Conservation (phyloP, 2,113 vertebrate species). For the Psilopsiagon aymara region DNA sequence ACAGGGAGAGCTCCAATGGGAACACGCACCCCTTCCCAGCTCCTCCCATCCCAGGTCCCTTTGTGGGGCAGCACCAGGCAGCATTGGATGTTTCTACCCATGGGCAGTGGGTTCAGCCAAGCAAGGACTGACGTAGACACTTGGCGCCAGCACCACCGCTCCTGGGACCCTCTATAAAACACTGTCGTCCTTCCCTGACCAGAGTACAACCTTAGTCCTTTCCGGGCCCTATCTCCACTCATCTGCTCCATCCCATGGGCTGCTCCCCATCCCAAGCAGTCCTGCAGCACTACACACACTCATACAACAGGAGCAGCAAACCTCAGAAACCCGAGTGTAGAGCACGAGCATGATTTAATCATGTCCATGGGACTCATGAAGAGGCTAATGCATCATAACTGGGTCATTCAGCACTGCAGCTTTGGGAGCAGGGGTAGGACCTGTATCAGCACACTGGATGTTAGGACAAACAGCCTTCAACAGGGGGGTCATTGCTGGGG, state of each 20-base stretch:
- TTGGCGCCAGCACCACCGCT: not conserved
- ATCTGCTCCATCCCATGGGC: not conserved
- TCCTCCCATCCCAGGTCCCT: not conserved
- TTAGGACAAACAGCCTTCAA: not conserved
- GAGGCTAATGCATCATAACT: not conserved
- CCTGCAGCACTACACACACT: not conserved
- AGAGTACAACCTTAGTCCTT: accelerated
- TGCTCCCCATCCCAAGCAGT: not conserved
- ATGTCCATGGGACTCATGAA: accelerated
- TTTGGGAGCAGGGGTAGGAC: not conserved
- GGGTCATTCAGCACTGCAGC: not conserved
- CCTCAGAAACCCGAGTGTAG: not conserved
- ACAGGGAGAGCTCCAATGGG: not conserved
- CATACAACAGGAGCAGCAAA: not conserved
- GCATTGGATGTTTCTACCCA: accelerated
- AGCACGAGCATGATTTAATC: not conserved
- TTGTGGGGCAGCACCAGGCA: not conserved
- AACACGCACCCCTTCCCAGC: accelerated
- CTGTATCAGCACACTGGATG: not conserved
- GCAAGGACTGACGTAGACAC: accelerated
- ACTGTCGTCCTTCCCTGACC: accelerated
- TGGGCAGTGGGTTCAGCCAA: accelerated
- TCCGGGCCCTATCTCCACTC: not conserved
- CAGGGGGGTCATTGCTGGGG: not conserved
- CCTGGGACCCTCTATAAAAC: not conserved